These are phyloP conservation scores for Campoplex capitator DNA, from an alignment of 2,888 invertebrate genomes.

Conservation along the genomic window DNA sequence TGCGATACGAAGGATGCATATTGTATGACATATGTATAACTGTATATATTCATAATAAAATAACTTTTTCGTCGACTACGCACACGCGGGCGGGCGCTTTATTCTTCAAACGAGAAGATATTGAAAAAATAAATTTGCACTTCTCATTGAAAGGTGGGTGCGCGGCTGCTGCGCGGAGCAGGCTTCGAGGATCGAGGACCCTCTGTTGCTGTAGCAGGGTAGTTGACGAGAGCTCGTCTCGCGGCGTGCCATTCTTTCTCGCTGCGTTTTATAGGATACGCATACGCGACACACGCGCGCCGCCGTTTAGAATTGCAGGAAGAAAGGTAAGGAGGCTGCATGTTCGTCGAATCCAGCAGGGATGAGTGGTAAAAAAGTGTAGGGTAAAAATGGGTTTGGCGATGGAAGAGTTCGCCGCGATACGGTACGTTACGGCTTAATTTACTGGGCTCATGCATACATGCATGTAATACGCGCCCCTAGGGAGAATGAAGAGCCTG, in stretches of 20 bases:
- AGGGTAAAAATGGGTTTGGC: background rate
- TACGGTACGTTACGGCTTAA: conserved; percentile 69
- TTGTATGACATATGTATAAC: no score
- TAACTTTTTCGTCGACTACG: background rate
- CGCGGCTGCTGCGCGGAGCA: background rate
- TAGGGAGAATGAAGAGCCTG: background rate
- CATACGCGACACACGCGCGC: background rate
- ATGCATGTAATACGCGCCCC: conserved; percentile 74
- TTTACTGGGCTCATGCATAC: conserved; percentile 75
- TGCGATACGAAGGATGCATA: no score
- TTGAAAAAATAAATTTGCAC: conserved; percentile 76
- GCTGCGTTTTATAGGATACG: background rate
- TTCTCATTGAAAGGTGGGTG: conserved; percentile 59
- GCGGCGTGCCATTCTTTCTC: background rate
- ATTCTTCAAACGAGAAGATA: conserved; percentile 61
- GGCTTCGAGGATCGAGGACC: no score
- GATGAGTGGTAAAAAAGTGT: conserved; percentile 3
- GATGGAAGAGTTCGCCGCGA: conserved; percentile 43
- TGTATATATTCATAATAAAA: no score
- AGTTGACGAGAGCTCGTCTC: background rate
- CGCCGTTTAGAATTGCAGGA: background rate
- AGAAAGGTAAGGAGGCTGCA: background rate
- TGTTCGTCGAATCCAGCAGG: background rate
- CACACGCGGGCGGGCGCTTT: background rate
- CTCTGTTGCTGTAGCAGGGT: no score